These are phyloP conservation scores for Nasonovia ribisnigri DNA, from an alignment of 2,888 invertebrate genomes.

Conservation along the genomic window DNA sequence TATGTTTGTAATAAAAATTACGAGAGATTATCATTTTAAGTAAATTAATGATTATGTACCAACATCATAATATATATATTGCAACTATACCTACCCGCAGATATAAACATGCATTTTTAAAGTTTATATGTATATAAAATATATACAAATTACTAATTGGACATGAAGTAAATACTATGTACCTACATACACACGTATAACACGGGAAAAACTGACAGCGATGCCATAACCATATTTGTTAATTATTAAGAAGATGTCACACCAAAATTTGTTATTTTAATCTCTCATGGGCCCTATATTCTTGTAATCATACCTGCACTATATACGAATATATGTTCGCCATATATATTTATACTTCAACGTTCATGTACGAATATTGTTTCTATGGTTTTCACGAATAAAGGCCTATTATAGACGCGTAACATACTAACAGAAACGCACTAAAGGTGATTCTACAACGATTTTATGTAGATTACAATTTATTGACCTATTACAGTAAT, in stretches of 20 bases:
- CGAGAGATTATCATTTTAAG: not conserved
- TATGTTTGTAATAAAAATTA: not conserved
- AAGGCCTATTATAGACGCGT: not conserved
- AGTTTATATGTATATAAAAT: not conserved
- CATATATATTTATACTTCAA: slow-evolving; percentile 45
- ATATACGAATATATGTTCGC: not conserved
- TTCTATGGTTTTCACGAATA: slow-evolving; percentile 8
- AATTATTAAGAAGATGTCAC: slow-evolving; percentile 53
- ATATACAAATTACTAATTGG: slow-evolving; percentile 31
- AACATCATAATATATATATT: not conserved
- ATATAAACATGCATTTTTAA: slow-evolving; percentile 34
- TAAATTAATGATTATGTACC: not conserved
- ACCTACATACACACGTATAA: not conserved
- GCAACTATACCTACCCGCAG: not conserved
- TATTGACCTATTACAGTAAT: not conserved
- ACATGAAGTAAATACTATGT: not conserved
- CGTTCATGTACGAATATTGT: not conserved
- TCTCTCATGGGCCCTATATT: slow-evolving; percentile 40
- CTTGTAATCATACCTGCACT: not conserved
- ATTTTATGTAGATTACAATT: not conserved
- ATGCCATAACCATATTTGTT: slow-evolving; percentile 38
- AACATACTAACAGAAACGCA: slow-evolving; percentile 5
- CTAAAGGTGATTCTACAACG: not conserved
- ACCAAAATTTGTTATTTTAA: slow-evolving; percentile 33
- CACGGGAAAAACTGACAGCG: slow-evolving; percentile 23